Evolutionary conservation across 2,797 vertebrate species (phyloP).

Genomic region (Neopelma chrysocephalum): DNA sequence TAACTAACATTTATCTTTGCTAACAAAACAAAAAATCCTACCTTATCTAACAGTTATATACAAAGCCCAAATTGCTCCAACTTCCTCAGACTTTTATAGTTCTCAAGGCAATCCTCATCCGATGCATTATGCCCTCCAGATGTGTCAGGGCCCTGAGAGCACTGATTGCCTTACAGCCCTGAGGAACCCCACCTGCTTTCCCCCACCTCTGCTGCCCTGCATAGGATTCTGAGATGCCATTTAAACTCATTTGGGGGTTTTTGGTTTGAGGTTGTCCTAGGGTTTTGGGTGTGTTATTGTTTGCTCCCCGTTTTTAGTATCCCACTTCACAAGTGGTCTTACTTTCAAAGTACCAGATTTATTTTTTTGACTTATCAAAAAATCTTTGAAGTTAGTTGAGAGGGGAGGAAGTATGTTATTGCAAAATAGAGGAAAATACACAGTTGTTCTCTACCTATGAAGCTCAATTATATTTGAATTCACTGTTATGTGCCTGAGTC

Average conservation of each 20-base stretch:
- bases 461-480: background rate
- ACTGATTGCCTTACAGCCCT: background rate
- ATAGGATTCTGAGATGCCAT: background rate
- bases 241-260: background rate
- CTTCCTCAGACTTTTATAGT: background rate
- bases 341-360: rapidly evolving
- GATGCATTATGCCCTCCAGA: too few species aligned
- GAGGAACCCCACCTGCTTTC: background rate
- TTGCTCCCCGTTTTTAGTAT: rapidly evolving
- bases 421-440: background rate
- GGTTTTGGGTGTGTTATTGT: rapidly evolving
- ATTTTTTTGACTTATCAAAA: rapidly evolving
- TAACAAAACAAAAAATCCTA: background rate
- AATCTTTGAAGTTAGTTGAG: background rate
- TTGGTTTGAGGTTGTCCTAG: rapidly evolving
- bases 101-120: background rate
- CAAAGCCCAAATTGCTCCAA: rapidly evolving
- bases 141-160: too few species aligned
- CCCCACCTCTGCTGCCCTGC: rapidly evolving
- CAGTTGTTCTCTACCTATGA: background rate
- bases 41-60: background rate
- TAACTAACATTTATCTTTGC: background rate
- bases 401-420: rapidly evolving
- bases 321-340: background rate
- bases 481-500: background rate